Evolutionary conservation across 92 coral and sea anemone genomes (phyloP).

Genomic region (Phenganax stokvisi): DNA sequence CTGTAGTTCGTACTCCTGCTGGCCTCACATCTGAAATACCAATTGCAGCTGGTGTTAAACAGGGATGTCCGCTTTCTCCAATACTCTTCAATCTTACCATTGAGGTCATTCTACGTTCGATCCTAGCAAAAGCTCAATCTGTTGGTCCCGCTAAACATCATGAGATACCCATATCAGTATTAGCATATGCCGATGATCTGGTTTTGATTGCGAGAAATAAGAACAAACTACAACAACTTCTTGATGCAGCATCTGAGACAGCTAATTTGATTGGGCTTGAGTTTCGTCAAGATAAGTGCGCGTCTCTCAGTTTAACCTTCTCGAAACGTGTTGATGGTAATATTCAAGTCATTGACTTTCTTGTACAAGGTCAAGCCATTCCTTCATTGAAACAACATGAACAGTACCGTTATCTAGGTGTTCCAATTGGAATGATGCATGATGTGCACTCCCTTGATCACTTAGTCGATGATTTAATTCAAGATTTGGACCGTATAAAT

Average conservation of each 20-base stretch:
- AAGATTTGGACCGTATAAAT: background rate
- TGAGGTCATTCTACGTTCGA: background rate
- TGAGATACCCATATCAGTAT: conserved; percentile 10
- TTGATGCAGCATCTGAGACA: conserved; percentile 31
- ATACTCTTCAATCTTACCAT: background rate
- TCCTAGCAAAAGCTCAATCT: background rate
- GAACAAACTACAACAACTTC: conserved; percentile 15
- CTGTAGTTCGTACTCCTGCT: background rate
- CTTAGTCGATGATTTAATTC: background rate
- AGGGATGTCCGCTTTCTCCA: conserved; percentile 2
- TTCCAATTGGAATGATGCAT: background rate
- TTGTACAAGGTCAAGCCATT: conserved; percentile 19
- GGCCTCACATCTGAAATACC: background rate
- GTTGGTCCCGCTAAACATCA: conserved; percentile 28
- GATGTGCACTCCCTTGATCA: background rate
- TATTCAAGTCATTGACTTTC: conserved; percentile 3
- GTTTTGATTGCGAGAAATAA: conserved; percentile 9
- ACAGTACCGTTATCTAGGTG: conserved; percentile 1
- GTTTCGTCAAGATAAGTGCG: conserved; percentile 27
- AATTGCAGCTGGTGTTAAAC: background rate
- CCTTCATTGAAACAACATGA: conserved; percentile 31
- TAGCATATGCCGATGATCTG: conserved; percentile 42
- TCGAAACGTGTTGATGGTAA: background rate
- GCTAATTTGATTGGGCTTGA: conserved; percentile 30
- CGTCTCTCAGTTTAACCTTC: conserved; percentile 20